Evolutionary conservation across 2,797 vertebrate species (phyloP).

Genomic region (Galago senegalensis): DNA sequence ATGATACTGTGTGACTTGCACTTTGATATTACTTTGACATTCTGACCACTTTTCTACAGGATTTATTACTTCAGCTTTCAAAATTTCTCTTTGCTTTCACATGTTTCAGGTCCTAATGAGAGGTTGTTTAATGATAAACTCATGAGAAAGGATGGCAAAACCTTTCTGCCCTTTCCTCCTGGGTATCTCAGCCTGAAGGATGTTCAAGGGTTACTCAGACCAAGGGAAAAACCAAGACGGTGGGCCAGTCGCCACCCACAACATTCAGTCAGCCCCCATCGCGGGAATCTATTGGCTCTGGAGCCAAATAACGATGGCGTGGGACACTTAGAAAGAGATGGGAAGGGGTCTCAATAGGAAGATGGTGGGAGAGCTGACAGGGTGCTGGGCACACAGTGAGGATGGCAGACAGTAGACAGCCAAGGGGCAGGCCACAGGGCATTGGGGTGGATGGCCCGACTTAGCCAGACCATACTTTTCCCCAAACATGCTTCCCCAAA

Average conservation of each 20-base stretch:
- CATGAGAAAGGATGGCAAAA: neutral
- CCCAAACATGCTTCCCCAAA: neutral
- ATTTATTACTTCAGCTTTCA: neutral
- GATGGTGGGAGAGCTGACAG: neutral
- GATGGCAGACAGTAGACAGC: neutral
- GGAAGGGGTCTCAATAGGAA: neutral
- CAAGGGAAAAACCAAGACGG: neutral
- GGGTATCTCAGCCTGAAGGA: constrained; percentile 1
- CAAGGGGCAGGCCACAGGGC: neutral
- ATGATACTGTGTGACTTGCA: neutral
- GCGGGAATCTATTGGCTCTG: neutral
- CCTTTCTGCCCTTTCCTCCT: neutral
- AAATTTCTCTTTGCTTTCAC: constrained; percentile 48
- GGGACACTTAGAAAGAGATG: neutral
- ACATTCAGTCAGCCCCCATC: neutral
- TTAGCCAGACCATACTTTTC: neutral
- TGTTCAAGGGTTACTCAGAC: neutral
- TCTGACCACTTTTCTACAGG: neutral
- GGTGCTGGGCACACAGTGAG: neutral
- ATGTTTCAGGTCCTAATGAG: constrained; percentile 1
- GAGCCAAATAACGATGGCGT: neutral
- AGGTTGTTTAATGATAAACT: constrained; percentile 3
- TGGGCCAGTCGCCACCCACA: neutral
- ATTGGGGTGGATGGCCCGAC: neutral
- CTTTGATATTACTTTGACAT: neutral